Evolutionary conservation across 2,888 invertebrate genomes (phyloP).

Genomic region (Amorpha juglandis): DNA sequence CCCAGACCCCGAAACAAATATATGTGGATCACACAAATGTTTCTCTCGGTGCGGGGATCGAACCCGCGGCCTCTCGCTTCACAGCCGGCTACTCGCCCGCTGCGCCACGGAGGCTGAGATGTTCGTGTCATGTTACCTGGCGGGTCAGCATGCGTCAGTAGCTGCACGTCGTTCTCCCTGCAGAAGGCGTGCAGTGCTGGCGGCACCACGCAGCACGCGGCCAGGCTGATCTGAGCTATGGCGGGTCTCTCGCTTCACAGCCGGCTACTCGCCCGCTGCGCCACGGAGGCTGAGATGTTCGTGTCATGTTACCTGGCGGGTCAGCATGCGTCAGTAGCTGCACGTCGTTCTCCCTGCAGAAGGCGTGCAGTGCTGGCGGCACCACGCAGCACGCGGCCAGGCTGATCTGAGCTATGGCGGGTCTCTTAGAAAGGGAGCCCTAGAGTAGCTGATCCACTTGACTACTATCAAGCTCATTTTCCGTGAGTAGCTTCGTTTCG

Average conservation of each 20-base stretch:
- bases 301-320: conserved; percentile 87
- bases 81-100: no score
- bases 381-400: conserved; percentile 97
- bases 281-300: no score
- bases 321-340: conserved; percentile 98
- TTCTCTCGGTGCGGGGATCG: no score
- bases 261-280: no score
- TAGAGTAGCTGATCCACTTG: no score
- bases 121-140: conserved; percentile 83
- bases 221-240: conserved; percentile 96
- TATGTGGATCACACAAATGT: no score
- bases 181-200: conserved; percentile 95
- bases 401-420: conserved; percentile 96
- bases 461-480: no score
- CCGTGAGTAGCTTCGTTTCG: no score
- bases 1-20: no score
- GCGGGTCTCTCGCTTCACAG: conserved; percentile 92
- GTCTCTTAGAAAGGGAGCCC: conserved; percentile 92
- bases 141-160: conserved; percentile 98
- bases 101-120: no score
- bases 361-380: conserved; percentile 94
- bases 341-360: conserved; percentile 95
- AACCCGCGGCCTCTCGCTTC: no score
- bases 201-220: conserved; percentile 97
- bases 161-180: conserved; percentile 94